Percentiles rank a stretch among this genome's conserved stretches.
phyloP scores from a whole-genome alignment of 2,113 vertebrate species.

The Corydoras sp. region DNA sequence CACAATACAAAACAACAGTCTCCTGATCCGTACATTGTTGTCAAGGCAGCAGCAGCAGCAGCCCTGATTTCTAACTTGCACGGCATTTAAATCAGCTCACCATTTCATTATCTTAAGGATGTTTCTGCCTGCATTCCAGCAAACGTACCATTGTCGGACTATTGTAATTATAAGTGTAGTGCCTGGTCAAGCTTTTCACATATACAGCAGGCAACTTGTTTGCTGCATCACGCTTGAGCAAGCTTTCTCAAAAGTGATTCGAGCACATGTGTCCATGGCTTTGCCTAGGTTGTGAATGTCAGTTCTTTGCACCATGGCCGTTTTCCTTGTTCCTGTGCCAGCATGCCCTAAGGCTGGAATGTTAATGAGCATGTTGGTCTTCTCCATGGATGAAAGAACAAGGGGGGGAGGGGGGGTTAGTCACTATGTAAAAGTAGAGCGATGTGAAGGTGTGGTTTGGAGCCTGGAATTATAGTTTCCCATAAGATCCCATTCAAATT shows the following conservation, averaged over 20 bases:
- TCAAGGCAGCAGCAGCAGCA: constrained; percentile 27
- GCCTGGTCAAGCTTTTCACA: constrained; percentile 24
- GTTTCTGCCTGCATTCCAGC: constrained; percentile 10
- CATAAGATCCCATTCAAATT: neutral
- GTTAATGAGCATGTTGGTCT: constrained; percentile 59
- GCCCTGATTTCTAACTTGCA: constrained; percentile 8
- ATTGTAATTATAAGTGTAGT: constrained; percentile 5
- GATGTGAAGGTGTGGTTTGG: constrained; percentile 12
- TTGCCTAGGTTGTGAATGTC: constrained; percentile 34
- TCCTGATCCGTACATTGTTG: constrained; percentile 5
- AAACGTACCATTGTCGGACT: neutral
- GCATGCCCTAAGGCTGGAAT: constrained; percentile 54
- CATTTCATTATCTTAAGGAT: constrained; percentile 13
- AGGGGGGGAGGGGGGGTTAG: constrained; percentile 16
- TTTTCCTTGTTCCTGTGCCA: constrained; percentile 45
- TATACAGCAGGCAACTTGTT: constrained; percentile 13
- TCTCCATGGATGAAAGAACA: constrained; percentile 42
- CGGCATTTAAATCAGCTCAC: constrained; percentile 9
- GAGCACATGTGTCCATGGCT: constrained; percentile 44
- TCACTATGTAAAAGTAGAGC: constrained; percentile 14
- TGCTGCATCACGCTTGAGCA: constrained; percentile 50
- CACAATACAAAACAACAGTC: constrained; percentile 4
- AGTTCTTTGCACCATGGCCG: constrained; percentile 34
- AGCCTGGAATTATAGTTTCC: neutral
- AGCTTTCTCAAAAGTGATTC: constrained; percentile 42